Percentiles rank a stretch among this genome's conserved stretches.
These are phyloP conservation scores for Caradrina kadenii DNA, from an alignment of 2,888 invertebrate species.

Conservation along the genomic window DNA sequence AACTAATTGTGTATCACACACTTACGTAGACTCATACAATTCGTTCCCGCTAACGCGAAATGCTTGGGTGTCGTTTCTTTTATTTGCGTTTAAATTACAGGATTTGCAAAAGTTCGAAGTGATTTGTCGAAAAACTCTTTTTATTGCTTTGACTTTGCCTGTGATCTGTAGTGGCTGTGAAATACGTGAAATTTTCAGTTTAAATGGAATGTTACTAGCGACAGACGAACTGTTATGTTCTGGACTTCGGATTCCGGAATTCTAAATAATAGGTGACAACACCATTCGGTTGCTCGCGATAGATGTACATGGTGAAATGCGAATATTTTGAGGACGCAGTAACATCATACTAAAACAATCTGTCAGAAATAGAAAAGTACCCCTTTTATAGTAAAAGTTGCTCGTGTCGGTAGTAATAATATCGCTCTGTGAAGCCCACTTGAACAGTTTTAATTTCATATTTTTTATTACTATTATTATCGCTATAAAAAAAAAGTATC, in stretches of 20 bases:
- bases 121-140: slow-evolving; percentile 4
- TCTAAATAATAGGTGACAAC: background rate
- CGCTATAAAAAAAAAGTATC: background rate
- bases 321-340: background rate
- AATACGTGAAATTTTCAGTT: background rate
- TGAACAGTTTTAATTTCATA: background rate
- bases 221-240: background rate
- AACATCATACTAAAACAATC: background rate
- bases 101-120: background rate
- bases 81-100: slow-evolving; percentile 13
- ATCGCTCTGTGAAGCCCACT: background rate
- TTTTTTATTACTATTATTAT: background rate
- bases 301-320: background rate
- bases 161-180: background rate
- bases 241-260: background rate
- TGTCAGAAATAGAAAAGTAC: background rate
- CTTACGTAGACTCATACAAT: slow-evolving; percentile 13
- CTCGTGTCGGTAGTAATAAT: background rate
- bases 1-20: slow-evolving; percentile 6
- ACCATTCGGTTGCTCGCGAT: background rate
- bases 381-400: background rate
- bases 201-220: background rate
- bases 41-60: slow-evolving; percentile 10
- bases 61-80: slow-evolving; percentile 16
- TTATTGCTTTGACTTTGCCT: background rate